Percentiles rank a stretch among this genome's conserved stretches.
These are phyloP conservation scores for Lordiphosa collinella DNA, from an alignment of 1,140 invertebrate species.

Conservation along the genomic window DNA sequence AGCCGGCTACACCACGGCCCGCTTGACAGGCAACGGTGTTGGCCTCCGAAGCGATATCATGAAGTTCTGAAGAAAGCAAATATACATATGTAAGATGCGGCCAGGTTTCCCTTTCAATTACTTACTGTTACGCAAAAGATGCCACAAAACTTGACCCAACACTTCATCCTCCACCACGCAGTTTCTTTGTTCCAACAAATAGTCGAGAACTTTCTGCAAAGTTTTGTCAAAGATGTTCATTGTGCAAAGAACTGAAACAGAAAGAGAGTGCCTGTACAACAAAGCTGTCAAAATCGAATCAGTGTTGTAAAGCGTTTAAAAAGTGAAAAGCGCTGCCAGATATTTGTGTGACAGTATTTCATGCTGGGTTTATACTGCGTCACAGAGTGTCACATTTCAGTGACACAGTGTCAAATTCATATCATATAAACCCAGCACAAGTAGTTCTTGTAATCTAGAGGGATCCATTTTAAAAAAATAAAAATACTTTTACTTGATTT, in stretches of 20 bases:
- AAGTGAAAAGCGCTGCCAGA: not conserved
- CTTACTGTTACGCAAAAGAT: conserved; percentile 30
- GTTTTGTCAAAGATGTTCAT: conserved; percentile 29
- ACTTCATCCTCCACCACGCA: not conserved
- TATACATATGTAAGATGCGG: no score
- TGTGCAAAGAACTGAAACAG: not conserved
- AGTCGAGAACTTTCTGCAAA: conserved; percentile 13
- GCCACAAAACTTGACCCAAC: conserved; percentile 5
- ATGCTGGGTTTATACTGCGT: no score
- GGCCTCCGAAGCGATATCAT: conserved; percentile 10
- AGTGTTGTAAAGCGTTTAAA: not conserved
- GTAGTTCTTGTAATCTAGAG: no score
- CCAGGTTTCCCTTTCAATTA: not conserved
- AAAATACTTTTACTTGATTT: no score
- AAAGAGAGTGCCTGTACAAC: not conserved
- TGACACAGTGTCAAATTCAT: no score
- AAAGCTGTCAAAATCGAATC: not conserved
- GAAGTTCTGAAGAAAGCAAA: conserved; percentile 11
- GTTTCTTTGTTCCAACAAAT: conserved; percentile 12
- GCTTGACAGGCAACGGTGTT: conserved; percentile 21
- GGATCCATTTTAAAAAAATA: no score
- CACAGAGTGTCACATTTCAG: no score
- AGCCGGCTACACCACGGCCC: conserved; percentile 21
- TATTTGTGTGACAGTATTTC: no score
- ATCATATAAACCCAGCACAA: no score